A percentile compares a stretch with the other conserved stretches of the same genome.
Evolutionary conservation across 2,888 invertebrate species (phyloP).

Genomic region (Minunthozetes semirufus): DNA sequence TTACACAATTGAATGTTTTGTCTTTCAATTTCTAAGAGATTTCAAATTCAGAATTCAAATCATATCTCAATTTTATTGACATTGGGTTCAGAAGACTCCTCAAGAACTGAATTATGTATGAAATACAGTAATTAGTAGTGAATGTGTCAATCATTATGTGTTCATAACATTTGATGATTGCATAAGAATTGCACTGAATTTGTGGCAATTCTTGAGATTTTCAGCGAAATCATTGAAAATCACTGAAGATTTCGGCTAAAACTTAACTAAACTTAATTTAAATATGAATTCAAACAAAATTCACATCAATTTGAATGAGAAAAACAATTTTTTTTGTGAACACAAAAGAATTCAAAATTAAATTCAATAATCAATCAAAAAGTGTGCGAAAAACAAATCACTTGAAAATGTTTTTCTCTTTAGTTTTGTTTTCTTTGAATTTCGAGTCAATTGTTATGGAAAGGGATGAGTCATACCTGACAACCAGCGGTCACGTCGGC

Average conservation of each 20-base stretch:
- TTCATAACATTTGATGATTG: too few species aligned
- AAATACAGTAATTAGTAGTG: not conserved
- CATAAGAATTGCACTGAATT: too few species aligned
- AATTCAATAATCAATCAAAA: not conserved
- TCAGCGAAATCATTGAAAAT: too few species aligned
- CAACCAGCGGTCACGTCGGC: slow-evolving; percentile 35
- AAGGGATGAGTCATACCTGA: slow-evolving; percentile 39
- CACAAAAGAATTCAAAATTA: not conserved
- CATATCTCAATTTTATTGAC: not conserved
- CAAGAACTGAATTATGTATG: not conserved
- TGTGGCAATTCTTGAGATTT: too few species aligned
- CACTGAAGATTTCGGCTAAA: too few species aligned
- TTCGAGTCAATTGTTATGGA: not conserved
- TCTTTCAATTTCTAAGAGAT: not conserved
- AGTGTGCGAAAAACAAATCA: not conserved
- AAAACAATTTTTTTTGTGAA: not conserved
- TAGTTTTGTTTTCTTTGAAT: not conserved
- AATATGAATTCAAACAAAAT: too few species aligned
- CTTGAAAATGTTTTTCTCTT: not conserved
- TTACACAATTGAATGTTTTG: not conserved
- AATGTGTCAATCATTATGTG: not conserved
- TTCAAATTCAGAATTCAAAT: not conserved
- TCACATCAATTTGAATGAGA: too few species aligned
- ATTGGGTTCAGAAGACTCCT: not conserved
- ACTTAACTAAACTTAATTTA: too few species aligned